These are phyloP conservation scores for Salmo trutta DNA, from an alignment of 2,797 vertebrate genomes.

Conservation along the genomic window DNA sequence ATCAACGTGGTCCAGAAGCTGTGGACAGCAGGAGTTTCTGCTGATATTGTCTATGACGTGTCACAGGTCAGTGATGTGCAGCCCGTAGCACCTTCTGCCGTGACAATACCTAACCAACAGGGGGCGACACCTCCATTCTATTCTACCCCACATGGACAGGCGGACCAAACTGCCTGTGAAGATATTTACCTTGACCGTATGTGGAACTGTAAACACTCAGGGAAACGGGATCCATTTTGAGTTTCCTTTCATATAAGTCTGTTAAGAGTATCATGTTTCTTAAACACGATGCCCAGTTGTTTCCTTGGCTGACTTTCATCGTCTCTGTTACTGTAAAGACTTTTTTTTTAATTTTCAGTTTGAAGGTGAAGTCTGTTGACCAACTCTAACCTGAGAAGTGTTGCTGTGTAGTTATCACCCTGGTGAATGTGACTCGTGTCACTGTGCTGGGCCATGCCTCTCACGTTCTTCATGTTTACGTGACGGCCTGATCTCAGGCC, in stretches of 20 bases:
- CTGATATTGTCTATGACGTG: conserved; percentile 90
- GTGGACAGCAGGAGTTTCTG: conserved; percentile 87
- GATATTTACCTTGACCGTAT: conserved; percentile 20
- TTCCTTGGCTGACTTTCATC: no score
- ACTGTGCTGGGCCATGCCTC: neutral
- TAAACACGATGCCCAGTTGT: no score
- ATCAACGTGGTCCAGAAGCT: conserved; percentile 91
- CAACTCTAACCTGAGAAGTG: no score
- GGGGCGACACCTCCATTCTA: conserved; percentile 41
- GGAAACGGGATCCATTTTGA: conserved; percentile 10
- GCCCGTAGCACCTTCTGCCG: conserved; percentile 8
- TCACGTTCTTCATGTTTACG: conserved; percentile 64
- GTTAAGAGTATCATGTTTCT: no score
- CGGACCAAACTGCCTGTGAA: conserved; percentile 21
- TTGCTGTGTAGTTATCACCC: no score
- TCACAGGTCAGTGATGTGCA: conserved; percentile 81
- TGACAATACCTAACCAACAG: conserved; percentile 40
- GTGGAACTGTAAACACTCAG: conserved; percentile 5
- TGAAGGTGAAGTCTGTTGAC: no score
- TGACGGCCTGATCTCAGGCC: conserved; percentile 46
- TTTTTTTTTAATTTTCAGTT: no score
- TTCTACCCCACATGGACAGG: neutral
- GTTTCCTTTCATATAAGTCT: no score
- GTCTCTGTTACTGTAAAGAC: no score
- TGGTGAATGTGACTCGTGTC: neutral